Conservation (phyloP, 2,888 invertebrate species). For the Tenthredo amoena region DNA sequence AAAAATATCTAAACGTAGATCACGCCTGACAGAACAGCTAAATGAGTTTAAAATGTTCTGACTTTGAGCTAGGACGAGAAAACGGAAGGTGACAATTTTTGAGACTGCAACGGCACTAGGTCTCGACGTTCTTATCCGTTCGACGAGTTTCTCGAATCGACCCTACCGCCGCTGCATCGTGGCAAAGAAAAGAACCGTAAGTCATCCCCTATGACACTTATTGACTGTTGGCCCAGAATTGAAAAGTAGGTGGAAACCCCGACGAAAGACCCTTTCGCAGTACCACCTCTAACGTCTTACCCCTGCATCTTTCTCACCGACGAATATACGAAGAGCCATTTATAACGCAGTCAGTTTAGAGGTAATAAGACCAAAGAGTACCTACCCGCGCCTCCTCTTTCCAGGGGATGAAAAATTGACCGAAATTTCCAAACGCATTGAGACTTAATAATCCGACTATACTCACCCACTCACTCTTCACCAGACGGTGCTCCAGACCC, state of each 20-base stretch:
- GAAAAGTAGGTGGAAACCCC: conserved; percentile 70
- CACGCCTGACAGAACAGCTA: conserved; percentile 67
- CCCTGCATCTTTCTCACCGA: not conserved
- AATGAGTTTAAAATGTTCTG: conserved; percentile 70
- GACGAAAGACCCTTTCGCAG: conserved; percentile 30
- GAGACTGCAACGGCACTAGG: conserved; percentile 17
- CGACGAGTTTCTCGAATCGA: not conserved
- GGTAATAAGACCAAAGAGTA: conserved; percentile 48
- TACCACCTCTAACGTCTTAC: not conserved
- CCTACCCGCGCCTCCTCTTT: conserved; percentile 22
- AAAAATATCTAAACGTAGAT: conserved; percentile 77
- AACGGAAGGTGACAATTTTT: not conserved
- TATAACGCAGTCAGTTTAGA: conserved; percentile 41
- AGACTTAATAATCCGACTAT: conserved; percentile 46
- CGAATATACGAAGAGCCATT: conserved; percentile 32
- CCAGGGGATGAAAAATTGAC: conserved; percentile 64
- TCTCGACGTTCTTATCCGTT: not conserved
- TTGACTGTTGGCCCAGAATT: conserved; percentile 76
- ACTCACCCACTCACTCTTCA: not conserved
- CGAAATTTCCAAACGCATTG: conserved; percentile 60
- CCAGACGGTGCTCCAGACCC: conserved; percentile 20
- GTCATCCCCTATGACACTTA: conserved; percentile 76
- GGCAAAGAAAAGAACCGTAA: conserved; percentile 62
- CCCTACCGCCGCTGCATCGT: not conserved
- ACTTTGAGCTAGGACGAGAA: conserved; percentile 69